These are phyloP conservation scores for Lasioglossum vierecki DNA, from an alignment of 2,888 invertebrate species.

Conservation along the genomic window DNA sequence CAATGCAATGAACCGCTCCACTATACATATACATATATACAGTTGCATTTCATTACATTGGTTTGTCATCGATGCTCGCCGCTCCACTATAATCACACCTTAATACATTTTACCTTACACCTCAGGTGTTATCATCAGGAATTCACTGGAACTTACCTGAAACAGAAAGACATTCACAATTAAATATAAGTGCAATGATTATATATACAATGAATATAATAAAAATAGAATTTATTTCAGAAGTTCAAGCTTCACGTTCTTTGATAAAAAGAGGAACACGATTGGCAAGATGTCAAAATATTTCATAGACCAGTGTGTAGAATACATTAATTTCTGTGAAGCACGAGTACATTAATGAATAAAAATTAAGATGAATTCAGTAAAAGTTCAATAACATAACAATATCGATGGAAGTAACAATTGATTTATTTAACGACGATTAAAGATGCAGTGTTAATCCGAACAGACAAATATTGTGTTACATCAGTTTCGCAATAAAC, in stretches of 20 bases:
- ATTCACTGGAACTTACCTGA: background rate
- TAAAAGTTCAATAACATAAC: background rate
- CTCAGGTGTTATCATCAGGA: background rate
- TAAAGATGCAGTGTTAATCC: background rate
- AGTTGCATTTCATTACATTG: no score
- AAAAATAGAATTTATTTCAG: background rate
- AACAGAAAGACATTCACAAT: background rate
- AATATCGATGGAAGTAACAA: background rate
- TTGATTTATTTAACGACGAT: background rate
- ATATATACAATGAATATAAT: background rate
- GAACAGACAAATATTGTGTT: background rate
- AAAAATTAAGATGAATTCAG: background rate
- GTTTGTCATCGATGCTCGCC: no score
- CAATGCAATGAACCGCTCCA: no score
- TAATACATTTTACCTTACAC: background rate
- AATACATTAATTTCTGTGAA: background rate
- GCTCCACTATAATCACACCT: no score
- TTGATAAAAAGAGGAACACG: background rate
- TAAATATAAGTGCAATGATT: background rate
- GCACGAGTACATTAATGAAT: background rate
- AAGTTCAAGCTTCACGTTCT: background rate
- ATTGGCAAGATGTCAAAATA: background rate
- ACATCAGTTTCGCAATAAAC: background rate
- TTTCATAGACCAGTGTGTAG: background rate
- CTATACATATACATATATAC: no score